Conservation (phyloP, 1,140 invertebrate genomes). For the Pseudobourletiella spinata region DNA sequence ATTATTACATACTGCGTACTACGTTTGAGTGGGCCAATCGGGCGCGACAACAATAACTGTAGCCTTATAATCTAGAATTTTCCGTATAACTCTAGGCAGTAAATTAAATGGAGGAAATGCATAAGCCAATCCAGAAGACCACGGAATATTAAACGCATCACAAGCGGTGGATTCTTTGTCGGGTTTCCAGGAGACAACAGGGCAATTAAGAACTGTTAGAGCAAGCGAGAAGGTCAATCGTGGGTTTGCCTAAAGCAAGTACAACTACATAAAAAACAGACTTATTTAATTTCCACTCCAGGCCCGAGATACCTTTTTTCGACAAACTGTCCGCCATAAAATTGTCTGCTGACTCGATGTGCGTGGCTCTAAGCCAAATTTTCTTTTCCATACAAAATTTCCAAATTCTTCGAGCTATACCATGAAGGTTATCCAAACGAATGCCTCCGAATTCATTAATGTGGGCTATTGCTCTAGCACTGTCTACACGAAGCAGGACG, state of each 20-base stretch:
- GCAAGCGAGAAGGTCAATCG: not conserved
- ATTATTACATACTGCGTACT: not conserved
- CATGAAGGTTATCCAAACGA: constrained; percentile 4
- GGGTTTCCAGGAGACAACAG: not conserved
- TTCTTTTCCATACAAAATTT: constrained; percentile 1
- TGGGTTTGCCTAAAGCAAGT: not conserved
- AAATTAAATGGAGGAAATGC: constrained; percentile 8
- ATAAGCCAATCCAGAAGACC: constrained; percentile 2
- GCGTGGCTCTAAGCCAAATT: not conserved
- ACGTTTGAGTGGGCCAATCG: not conserved
- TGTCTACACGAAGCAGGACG: constrained; percentile 13
- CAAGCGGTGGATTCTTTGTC: not conserved
- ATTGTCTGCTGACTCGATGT: constrained; percentile 19
- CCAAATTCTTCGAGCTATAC: constrained; percentile 7
- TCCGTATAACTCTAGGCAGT: not conserved
- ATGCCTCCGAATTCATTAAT: constrained; percentile 19
- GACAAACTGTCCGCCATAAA: constrained; percentile 13
- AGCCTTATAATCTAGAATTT: not conserved
- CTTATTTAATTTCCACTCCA: not conserved
- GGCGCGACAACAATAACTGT: constrained; percentile 4
- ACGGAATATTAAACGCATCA: not conserved
- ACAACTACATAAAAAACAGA: not conserved
- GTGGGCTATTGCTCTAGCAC: constrained; percentile 9
- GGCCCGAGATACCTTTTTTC: not conserved
- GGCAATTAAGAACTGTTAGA: not conserved